These are phyloP conservation scores for Phrynocephalus forsythii DNA, from an alignment of 2,797 vertebrate species.

Conservation along the genomic window DNA sequence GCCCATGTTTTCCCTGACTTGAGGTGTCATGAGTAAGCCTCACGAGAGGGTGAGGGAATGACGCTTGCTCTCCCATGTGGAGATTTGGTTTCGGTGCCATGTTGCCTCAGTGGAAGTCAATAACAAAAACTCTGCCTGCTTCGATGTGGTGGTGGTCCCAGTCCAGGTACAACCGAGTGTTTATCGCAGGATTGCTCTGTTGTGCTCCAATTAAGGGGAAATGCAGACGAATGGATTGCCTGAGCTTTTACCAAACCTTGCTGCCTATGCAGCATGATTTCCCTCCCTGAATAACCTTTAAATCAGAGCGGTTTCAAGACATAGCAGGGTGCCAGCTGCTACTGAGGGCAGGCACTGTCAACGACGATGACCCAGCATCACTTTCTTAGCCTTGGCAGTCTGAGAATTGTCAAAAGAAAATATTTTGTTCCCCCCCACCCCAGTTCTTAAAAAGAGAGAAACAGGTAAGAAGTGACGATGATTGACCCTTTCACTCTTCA, in stretches of 20 bases:
- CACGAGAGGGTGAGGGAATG: neutral
- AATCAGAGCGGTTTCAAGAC: conserved; percentile 4
- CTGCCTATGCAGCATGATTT: neutral
- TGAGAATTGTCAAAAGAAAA: neutral
- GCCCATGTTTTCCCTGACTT: neutral
- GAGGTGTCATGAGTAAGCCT: neutral
- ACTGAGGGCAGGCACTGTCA: neutral
- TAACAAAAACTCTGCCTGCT: conserved; percentile 19
- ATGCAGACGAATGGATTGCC: conserved; percentile 40
- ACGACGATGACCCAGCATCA: neutral
- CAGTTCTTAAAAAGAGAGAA: neutral
- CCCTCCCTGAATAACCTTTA: conserved; percentile 47
- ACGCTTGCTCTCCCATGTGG: neutral
- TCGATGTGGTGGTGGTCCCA: neutral
- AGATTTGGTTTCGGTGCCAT: neutral
- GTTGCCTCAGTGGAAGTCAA: neutral
- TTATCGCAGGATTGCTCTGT: conserved; percentile 36
- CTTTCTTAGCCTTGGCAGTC: neutral
- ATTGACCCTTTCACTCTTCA: neutral
- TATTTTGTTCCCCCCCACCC: neutral
- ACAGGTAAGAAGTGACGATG: accelerated
- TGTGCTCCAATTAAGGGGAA: conserved; percentile 39
- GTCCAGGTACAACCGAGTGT: neutral
- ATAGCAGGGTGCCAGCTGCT: neutral
- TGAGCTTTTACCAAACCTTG: conserved; percentile 36